A percentile compares a stretch with the other conserved stretches of the same genome.
Conservation (phyloP, 1,140 invertebrate species). For the Muscidifurax raptorellus region DNA sequence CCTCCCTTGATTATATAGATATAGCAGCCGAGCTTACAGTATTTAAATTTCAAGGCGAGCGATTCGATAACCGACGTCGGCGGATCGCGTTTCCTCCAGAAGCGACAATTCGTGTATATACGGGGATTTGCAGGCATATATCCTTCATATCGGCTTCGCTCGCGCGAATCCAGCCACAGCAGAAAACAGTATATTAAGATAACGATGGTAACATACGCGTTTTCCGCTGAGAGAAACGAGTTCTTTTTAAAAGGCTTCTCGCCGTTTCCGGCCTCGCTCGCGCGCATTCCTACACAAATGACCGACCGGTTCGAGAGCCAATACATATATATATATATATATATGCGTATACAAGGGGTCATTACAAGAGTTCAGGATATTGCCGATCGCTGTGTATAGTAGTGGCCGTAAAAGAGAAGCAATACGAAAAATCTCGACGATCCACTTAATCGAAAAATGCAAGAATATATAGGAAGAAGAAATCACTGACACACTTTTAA, state of each 20-base stretch:
- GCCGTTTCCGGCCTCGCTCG: conserved; percentile 22
- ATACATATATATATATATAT: neutral
- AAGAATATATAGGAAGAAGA: too few relatives aligned
- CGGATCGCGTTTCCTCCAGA: conserved; percentile 15
- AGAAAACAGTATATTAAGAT: conserved; percentile 1
- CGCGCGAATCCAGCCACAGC: neutral
- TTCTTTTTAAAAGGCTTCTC: conserved; percentile 25
- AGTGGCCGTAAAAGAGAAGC: too few relatives aligned
- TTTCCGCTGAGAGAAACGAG: neutral
- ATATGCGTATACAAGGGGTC: too few relatives aligned
- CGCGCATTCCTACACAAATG: neutral
- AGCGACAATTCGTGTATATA: conserved; percentile 26
- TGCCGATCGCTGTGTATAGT: too few relatives aligned
- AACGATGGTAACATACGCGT: conserved; percentile 25
- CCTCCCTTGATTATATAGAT: too few relatives aligned
- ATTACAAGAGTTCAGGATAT: too few relatives aligned
- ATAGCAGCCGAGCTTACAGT: neutral
- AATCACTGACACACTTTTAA: too few relatives aligned
- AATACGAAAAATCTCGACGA: too few relatives aligned
- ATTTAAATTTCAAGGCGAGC: neutral
- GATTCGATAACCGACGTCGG: neutral
- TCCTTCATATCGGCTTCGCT: neutral
- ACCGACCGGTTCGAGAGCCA: conserved; percentile 6
- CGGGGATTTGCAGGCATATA: neutral
- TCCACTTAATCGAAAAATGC: too few relatives aligned